phyloP scores from a whole-genome alignment of 2,888 invertebrate genomes.

The Aphrophora alni region DNA sequence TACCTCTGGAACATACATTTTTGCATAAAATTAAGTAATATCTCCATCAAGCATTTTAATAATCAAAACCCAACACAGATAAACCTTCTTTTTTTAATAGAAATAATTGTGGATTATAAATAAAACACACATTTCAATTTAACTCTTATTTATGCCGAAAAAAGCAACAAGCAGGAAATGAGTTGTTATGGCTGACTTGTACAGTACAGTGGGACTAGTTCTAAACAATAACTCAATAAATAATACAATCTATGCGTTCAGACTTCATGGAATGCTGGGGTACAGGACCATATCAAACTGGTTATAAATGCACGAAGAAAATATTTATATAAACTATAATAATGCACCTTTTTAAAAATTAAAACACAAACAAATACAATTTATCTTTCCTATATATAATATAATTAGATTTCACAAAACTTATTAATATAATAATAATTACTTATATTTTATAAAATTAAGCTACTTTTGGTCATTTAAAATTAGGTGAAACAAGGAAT shows the following conservation, averaged over 20 bases:
- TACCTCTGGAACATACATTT: too few species aligned
- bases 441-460: constrained; percentile 24
- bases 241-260: background rate
- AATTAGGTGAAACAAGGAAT: constrained; percentile 4
- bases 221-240: background rate
- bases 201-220: background rate
- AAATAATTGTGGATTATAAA: background rate
- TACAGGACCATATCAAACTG: background rate
- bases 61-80: too few species aligned
- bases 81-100: too few species aligned
- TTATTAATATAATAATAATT: constrained; percentile 9
- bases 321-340: background rate
- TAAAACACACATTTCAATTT: background rate
- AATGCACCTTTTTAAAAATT: background rate
- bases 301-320: background rate
- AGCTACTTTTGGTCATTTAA: constrained; percentile 26
- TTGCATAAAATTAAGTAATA: too few species aligned
- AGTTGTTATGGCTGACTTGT: background rate
- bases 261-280: background rate
- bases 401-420: constrained; percentile 1
- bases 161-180: background rate
- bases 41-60: too few species aligned
- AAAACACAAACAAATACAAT: background rate
- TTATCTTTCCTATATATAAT: background rate
- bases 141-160: background rate